Conservation (phyloP, 2,113 vertebrate species). For the Indri indri region DNA sequence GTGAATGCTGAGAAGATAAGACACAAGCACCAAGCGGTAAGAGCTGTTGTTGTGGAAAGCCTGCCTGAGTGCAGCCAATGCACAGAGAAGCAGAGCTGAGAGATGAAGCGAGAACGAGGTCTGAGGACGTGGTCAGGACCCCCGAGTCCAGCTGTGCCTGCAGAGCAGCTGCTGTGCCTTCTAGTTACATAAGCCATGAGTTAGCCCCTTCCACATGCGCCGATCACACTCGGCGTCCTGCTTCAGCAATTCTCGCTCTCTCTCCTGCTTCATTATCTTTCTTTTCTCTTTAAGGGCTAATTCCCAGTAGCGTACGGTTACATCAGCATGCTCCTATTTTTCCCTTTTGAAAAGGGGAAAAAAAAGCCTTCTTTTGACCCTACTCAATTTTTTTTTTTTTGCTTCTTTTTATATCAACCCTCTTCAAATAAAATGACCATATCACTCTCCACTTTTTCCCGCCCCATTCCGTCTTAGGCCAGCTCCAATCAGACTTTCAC, state of each 20-base stretch:
- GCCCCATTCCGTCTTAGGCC: background rate
- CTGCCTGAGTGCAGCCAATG: background rate
- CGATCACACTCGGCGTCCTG: background rate
- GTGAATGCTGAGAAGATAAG: background rate
- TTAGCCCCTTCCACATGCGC: background rate
- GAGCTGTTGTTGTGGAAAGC: background rate
- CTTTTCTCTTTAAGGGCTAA: background rate
- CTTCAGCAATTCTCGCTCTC: background rate
- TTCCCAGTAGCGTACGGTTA: background rate
- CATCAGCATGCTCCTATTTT: background rate
- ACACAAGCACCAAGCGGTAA: rapidly evolving
- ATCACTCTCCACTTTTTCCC: background rate
- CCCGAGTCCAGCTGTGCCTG: background rate
- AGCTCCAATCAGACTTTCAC: background rate
- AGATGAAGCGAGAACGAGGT: background rate
- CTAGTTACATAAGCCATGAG: rapidly evolving
- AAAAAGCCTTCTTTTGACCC: background rate
- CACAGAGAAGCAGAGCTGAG: background rate
- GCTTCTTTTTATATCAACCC: background rate
- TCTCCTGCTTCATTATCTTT: background rate
- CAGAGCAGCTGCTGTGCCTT: background rate
- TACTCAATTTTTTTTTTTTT: background rate
- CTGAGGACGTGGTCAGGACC: rapidly evolving
- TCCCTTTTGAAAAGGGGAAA: background rate
- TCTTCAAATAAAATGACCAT: background rate